phyloP scores from a whole-genome alignment of 2,888 invertebrate genomes.

The Nomada hirtipes region DNA sequence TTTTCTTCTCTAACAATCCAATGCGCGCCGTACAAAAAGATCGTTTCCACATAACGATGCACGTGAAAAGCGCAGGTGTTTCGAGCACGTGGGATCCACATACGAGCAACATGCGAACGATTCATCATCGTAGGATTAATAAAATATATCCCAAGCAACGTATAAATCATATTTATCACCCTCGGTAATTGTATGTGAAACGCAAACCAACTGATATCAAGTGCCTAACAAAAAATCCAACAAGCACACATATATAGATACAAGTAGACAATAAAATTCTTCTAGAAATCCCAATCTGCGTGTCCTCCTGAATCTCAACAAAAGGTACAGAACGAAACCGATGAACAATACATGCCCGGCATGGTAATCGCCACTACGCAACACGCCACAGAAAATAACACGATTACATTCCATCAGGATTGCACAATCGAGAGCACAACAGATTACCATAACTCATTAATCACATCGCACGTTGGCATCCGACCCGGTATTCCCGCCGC shows the following conservation, averaged over 20 bases:
- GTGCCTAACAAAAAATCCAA: neutral
- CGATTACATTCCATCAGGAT: constrained; percentile 26
- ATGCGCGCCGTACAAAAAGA: too few relatives aligned
- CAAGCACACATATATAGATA: neutral
- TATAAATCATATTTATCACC: constrained; percentile 9
- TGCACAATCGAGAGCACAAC: constrained; percentile 29
- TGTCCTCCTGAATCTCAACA: neutral
- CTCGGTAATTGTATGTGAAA: neutral
- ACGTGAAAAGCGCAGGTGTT: neutral
- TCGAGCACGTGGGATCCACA: neutral
- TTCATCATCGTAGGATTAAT: constrained; percentile 11
- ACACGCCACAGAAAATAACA: constrained; percentile 27
- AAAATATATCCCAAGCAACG: neutral
- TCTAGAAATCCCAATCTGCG: neutral
- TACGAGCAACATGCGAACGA: neutral
- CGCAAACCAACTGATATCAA: neutral
- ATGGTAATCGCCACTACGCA: neutral
- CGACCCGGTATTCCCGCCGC: neutral
- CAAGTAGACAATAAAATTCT: neutral
- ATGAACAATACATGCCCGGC: neutral
- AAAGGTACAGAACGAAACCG: neutral
- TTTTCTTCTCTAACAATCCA: too few relatives aligned
- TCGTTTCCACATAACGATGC: neutral
- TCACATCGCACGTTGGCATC: constrained; percentile 1
- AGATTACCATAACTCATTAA: constrained; percentile 30